A percentile compares a stretch with the other conserved stretches of the same genome.
These are phyloP conservation scores for Falco punctatus DNA, from an alignment of 2,113 vertebrate species.

Conservation along the genomic window DNA sequence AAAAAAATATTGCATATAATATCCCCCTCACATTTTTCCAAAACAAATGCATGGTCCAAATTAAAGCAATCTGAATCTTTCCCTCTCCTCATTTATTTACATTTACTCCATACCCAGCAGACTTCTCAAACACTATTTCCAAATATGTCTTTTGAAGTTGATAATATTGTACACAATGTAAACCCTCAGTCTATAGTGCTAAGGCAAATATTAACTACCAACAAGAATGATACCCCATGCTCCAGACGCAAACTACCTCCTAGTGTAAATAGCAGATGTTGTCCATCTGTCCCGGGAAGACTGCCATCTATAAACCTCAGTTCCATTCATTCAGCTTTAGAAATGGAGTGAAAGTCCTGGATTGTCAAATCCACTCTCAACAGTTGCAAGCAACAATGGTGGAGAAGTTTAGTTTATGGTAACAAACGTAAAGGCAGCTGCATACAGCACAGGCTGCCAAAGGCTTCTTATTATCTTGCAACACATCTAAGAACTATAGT, in stretches of 20 bases:
- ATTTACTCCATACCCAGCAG: not conserved
- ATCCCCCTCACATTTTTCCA: not conserved
- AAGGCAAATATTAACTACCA: not conserved
- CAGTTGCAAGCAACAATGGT: not conserved
- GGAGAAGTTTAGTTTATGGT: not conserved
- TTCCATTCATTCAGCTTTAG: not conserved
- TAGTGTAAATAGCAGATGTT: not conserved
- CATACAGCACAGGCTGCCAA: not conserved
- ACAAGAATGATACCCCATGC: rapidly evolving
- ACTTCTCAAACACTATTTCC: not conserved
- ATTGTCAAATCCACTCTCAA: not conserved
- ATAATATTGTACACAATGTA: not conserved
- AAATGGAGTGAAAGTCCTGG: not conserved
- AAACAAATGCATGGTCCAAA: not conserved
- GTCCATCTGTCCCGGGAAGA: not conserved
- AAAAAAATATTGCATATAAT: not conserved
- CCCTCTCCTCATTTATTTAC: not conserved
- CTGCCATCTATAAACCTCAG: not conserved
- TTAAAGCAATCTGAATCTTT: not conserved
- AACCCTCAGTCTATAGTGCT: not conserved
- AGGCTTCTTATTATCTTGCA: not conserved
- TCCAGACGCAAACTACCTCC: not conserved
- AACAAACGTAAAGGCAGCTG: not conserved
- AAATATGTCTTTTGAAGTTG: not conserved
- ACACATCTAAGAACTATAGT: not conserved